Evolutionary conservation across 2,797 vertebrate genomes (phyloP), one percentile per base, ranked within the genome.

Genomic region (Hyperoplus immaculatus): DNA sequence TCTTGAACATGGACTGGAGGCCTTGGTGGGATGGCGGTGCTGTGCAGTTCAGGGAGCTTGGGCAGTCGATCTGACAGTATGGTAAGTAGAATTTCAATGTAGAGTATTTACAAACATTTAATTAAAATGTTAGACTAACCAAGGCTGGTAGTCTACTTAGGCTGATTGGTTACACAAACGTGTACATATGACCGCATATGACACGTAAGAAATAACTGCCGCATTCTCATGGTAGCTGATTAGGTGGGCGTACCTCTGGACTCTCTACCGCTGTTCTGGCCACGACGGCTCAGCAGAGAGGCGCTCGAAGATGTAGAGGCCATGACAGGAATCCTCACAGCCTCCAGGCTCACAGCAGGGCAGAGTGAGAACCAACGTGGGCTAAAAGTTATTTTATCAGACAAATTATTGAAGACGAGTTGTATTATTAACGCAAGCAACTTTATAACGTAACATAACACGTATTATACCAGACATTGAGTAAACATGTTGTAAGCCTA

Each of bases 1-100:
- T 86, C 78, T n/a, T 13, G 77, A 43, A 69, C 59, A 8, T 69
- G 46, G 55, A 57, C 55, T 13, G 84, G 80, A 41, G 49, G 82
- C 7, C 49, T 80, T 53, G 87, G 84, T 43, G 10, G 8, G 15
- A 8, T n/a, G 49, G 60, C 8, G 13, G 71, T 8, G 15, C 47
- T 58, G 42, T 68, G 72, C n/a, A 66, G 16, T 13, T 74, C 71
- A 47, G 88, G 75, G 10, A 72, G 65, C n/a, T 58, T 72, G 51
- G 43, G 56, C 38, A 53, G 47, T 3, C 6, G 57, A 11, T 84
- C 87, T 88, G 47, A 78, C 29, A 80, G 18, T 14, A 41, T 29
- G 4, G 18, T 41, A 64, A 45, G 59, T 0, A 4, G 16, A 47
- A 29, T 54, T 29, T 13, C 62, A 36, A n/a, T 11, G 62, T n/a